Base-by-base conservation (phyloP, 2,888 invertebrate species). In the Timema podura region DNA sequence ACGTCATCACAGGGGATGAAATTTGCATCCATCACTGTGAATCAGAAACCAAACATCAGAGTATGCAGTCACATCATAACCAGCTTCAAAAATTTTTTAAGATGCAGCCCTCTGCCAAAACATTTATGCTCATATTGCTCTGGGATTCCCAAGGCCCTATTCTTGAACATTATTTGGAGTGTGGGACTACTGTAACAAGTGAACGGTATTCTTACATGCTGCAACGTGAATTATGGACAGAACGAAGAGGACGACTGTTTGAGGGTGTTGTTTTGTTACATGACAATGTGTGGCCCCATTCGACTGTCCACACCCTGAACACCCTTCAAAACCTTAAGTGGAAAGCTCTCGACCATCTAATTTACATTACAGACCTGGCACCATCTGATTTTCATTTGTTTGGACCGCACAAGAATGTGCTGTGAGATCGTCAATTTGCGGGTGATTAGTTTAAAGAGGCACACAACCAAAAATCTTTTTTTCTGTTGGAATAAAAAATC, bases 401-500 rank as follows among this genome's bases (percentile, higher is more conserved):
- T 49, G 49, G 49, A 11, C 49, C 49, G 11, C 49, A 10, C 49
- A 11, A 49, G 11, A 11, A 49, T 9, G 49, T 11, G 49, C 11
- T 49, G 11, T 10, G 49, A 11, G 46, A 8, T 13, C 5, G 46
- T 46, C 10, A n/a, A 47, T 47, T 65, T 16, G 47, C 48, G 5
- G 10, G 2, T 2, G 47, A n/a, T n/a, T 10, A 47, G 47, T 3
- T 46, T 46, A 47, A 46, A 10, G 13, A 47, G 11, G n/a, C 44
- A 45, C 48, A 46, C 65, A 65, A 47, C 47, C 47, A n/a, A 65
- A 65, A 65, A 10, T 0, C 0, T 15, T 65, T 47, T 65, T 65
- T 9, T 48, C 5, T 7, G 15, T 46, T 45, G n/a, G 65, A 10
- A 65, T 47, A 11, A 65, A 5, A 15, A 47, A 65, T 13, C 48